Percentiles rank a stretch among this genome's conserved stretches.
Conservation (phyloP, 1,140 invertebrate genomes). For the Anastrepha ludens region DNA sequence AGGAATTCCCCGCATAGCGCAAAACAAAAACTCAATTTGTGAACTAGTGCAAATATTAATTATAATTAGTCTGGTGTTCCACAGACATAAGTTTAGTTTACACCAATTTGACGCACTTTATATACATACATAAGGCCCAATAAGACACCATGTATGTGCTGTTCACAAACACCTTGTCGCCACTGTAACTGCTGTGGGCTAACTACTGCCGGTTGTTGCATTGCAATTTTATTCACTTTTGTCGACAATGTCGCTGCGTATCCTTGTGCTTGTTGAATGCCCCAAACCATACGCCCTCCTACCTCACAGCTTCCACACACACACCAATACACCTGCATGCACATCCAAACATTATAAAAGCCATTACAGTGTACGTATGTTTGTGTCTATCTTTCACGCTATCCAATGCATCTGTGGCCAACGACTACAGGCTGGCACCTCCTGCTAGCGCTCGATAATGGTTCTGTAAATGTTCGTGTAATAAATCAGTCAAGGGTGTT, state of each 20-base stretch:
- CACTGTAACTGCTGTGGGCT: neutral
- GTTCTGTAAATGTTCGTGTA: slow-evolving; percentile 59
- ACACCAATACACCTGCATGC: neutral
- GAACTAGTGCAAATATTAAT: no score
- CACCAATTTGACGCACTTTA: no score
- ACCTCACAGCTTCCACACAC: neutral
- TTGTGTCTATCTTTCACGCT: slow-evolving; percentile 16
- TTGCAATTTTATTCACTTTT: slow-evolving; percentile 48
- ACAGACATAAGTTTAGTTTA: no score
- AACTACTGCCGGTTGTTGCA: slow-evolving; percentile 29
- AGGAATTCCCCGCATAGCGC: no score
- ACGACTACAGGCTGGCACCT: neutral
- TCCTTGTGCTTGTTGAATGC: neutral
- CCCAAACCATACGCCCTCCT: neutral
- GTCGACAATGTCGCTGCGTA: neutral
- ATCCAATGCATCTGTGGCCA: neutral
- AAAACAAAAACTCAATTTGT: no score
- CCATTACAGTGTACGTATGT: neutral
- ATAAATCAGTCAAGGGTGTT: slow-evolving; percentile 61
- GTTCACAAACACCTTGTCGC: neutral
- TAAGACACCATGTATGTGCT: neutral
- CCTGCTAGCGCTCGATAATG: slow-evolving; percentile 56
- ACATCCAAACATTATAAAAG: neutral
- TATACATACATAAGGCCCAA: no score
- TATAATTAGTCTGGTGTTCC: no score